These are phyloP conservation scores for Synanthedon tipuliformis DNA, from an alignment of 2,888 invertebrate genomes.

Conservation along the genomic window DNA sequence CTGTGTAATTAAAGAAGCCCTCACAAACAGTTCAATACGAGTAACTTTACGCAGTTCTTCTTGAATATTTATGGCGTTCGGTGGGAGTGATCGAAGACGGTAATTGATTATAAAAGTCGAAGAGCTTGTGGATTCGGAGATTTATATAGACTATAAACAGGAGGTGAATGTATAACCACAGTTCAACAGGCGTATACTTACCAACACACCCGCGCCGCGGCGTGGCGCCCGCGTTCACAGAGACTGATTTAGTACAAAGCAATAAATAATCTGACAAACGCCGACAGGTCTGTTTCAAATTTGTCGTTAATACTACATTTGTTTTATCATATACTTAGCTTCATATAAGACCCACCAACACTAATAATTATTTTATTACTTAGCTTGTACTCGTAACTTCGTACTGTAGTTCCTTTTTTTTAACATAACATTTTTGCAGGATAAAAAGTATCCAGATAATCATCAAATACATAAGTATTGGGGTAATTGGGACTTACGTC, in stretches of 20 bases:
- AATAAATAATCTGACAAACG: conserved; percentile 13
- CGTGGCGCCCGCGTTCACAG: conserved; percentile 6
- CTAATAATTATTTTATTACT: no score
- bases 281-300: neutral
- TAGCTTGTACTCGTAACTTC: no score
- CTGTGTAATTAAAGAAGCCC: conserved; percentile 38
- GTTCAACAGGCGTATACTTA: conserved; percentile 11
- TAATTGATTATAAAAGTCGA: conserved; percentile 63
- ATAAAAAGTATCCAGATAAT: no score
- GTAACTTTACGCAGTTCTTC: conserved; percentile 16
- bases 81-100: conserved; percentile 44
- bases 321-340: no score
- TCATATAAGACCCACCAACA: no score
- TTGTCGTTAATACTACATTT: no score
- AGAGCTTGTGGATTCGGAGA: conserved; percentile 41
- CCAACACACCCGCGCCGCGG: no score
- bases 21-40: conserved; percentile 37
- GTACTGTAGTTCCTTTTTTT: no score
- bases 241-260: conserved; percentile 19
- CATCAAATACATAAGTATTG: no score
- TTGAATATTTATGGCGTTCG: conserved; percentile 46
- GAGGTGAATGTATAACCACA: conserved; percentile 11
- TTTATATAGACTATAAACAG: conserved; percentile 49
- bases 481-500: no score
- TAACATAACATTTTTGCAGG: no score